Conservation (phyloP, 2,888 invertebrate species). For the Rhamphomyia laevipes region DNA sequence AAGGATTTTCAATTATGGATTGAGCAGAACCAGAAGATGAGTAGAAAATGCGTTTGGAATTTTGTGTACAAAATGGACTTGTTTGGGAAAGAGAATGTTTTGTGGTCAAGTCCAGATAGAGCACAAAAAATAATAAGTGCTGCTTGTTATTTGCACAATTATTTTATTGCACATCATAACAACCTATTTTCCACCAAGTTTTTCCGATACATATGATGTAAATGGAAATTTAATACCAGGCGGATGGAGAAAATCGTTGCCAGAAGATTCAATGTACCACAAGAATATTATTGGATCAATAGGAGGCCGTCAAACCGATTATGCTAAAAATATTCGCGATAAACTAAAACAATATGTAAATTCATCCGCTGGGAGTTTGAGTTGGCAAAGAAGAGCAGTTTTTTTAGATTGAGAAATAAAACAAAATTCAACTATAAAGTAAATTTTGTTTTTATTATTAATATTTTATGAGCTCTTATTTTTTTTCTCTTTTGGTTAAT, state of each 20-base stretch:
- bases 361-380: neutral
- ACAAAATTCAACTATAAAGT: neutral
- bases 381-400: neutral
- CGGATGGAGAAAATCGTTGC: conserved; percentile 8
- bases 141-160: neutral
- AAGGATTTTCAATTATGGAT: no score
- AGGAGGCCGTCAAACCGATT: neutral
- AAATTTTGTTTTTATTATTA: no score
- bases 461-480: no score
- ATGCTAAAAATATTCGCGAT: neutral
- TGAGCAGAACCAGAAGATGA: no score
- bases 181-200: neutral
- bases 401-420: no score
- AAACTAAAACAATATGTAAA: neutral
- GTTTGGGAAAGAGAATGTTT: no score
- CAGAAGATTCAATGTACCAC: neutral
- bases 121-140: neutral
- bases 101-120: neutral
- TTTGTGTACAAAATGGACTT: no score
- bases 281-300: neutral
- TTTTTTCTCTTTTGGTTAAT: no score
- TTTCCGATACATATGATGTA: neutral
- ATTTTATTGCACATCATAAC: neutral
- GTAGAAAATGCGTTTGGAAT: no score
- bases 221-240: conserved; percentile 5